Evolutionary conservation across 2,888 invertebrate genomes (phyloP).

Genomic region (Hylaea fasciaria): DNA sequence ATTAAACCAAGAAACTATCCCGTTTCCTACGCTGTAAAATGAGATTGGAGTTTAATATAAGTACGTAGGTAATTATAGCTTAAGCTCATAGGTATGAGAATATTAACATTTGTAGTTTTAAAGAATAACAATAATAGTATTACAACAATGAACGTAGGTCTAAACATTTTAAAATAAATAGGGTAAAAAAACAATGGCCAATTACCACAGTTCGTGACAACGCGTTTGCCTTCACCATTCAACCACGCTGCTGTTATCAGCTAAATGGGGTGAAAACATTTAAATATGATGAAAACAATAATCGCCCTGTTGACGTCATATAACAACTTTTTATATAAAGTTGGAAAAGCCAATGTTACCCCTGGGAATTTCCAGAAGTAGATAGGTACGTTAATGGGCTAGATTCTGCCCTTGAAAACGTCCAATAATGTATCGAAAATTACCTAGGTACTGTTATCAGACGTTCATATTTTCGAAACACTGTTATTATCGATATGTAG

Average conservation of each 20-base stretch:
- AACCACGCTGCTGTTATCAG: conserved; percentile 9
- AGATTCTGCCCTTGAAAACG: conserved; percentile 43
- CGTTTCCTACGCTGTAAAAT: too few species aligned
- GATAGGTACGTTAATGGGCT: conserved; percentile 41
- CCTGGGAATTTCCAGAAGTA: conserved; percentile 28
- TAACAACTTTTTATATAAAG: conserved; percentile 3
- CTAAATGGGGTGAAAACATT: conserved; percentile 18
- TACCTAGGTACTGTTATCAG: conserved; percentile 50
- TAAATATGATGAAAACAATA: conserved; percentile 15
- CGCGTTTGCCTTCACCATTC: conserved; percentile 13
- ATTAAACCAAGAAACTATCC: too few species aligned
- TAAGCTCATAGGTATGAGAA: too few species aligned
- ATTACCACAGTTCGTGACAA: conserved; percentile 16
- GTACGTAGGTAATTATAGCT: too few species aligned
- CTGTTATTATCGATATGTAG: conserved; percentile 57
- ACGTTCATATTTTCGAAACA: conserved; percentile 43
- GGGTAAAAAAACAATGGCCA: conserved; percentile 1
- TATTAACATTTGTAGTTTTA: too few species aligned
- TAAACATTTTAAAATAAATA: too few species aligned
- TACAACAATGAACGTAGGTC: too few species aligned
- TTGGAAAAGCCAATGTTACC: too few species aligned
- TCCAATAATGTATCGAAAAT: conserved; percentile 40
- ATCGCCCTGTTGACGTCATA: conserved; percentile 25
- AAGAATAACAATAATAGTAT: too few species aligned
- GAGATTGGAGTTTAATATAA: too few species aligned